phyloP scores from a whole-genome alignment of 1,140 invertebrate genomes.

The Teleogryllus occipitalis region DNA sequence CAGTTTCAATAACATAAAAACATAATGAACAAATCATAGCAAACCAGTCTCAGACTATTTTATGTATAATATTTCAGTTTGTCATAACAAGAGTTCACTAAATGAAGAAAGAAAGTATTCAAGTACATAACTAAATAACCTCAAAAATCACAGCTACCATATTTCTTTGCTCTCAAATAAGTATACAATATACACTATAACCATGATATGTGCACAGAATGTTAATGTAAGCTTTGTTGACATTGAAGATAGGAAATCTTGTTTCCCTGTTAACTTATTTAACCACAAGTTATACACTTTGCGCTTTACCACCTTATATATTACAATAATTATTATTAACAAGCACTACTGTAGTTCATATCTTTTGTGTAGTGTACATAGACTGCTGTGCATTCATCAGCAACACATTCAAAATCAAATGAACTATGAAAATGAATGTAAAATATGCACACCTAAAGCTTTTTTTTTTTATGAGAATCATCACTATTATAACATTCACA shows the following conservation, averaged over 20 bases:
- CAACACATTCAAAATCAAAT: conserved; percentile 9
- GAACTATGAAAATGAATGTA: conserved; percentile 7
- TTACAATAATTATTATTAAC: conserved; percentile 13
- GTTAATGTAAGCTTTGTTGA: conserved; percentile 14
- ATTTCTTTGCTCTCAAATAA: neutral
- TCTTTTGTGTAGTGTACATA: neutral
- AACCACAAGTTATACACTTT: neutral
- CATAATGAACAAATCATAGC: neutral
- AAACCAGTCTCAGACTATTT: neutral
- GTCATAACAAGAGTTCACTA: neutral
- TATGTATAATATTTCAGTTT: neutral
- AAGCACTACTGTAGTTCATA: conserved; percentile 11
- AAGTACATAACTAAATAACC: neutral
- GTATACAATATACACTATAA: conserved; percentile 1
- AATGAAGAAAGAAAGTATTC: neutral
- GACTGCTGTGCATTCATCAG: conserved; percentile 15
- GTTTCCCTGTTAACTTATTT: neutral
- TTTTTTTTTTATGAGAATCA: neutral
- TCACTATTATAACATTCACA: neutral
- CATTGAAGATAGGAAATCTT: conserved; percentile 3
- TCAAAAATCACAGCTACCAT: neutral
- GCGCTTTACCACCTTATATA: conserved; percentile 8
- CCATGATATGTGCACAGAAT: conserved; percentile 22
- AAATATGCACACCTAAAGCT: conserved; percentile 14
- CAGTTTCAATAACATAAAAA: neutral